Conservation (phyloP, 1,140 invertebrate species). For the Stegodyphus mimosarum region DNA sequence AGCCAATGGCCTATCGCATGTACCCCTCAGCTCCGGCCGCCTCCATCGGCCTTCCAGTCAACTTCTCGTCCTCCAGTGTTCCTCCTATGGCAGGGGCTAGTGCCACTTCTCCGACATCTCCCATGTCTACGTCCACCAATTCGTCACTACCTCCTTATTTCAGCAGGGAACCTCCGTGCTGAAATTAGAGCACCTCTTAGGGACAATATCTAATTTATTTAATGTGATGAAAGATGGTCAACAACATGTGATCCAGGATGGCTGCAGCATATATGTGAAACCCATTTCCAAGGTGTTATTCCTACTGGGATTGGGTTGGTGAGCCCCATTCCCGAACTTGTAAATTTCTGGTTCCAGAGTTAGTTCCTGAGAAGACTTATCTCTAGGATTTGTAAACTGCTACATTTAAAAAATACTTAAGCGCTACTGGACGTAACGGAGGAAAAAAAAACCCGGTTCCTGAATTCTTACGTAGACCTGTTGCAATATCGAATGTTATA, state of each 20-base stretch:
- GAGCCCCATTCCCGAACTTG: background rate
- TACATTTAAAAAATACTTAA: background rate
- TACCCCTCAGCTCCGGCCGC: constrained; percentile 61
- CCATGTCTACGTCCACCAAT: constrained; percentile 24
- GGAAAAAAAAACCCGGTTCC: too few relatives aligned
- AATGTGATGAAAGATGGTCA: background rate
- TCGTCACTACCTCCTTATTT: constrained; percentile 38
- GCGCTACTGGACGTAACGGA: too few relatives aligned
- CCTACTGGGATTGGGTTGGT: background rate
- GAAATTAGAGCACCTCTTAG: background rate
- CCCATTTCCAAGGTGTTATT: background rate
- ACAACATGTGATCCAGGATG: background rate
- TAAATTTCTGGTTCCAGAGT: background rate
- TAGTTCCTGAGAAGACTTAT: background rate
- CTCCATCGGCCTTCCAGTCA: constrained; percentile 12
- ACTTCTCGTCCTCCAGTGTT: constrained; percentile 17
- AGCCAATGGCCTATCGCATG: constrained; percentile 83
- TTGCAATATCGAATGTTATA: too few relatives aligned
- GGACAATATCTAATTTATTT: background rate
- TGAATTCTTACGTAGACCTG: too few relatives aligned
- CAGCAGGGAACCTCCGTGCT: constrained; percentile 39
- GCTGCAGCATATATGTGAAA: background rate
- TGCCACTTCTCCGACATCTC: constrained; percentile 24
- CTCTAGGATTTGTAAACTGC: background rate
- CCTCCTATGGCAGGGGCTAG: constrained; percentile 1